Conservation (phyloP, 2,113 vertebrate species). For the Leucoraja erinaceus region DNA sequence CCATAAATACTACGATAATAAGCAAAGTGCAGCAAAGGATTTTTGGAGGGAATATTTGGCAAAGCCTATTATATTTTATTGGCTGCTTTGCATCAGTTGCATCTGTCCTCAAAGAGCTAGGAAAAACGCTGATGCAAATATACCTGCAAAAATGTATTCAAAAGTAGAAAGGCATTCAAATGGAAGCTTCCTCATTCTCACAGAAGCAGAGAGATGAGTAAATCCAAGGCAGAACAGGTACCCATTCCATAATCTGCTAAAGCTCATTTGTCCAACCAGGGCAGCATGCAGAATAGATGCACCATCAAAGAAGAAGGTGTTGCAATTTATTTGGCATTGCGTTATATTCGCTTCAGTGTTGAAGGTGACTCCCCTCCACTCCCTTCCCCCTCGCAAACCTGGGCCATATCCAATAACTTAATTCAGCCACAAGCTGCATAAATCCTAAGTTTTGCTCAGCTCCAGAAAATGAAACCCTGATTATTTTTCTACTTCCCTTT, state of each 20-base stretch:
- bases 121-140: not conserved
- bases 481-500: not conserved
- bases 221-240: not conserved
- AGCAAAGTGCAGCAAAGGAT: conserved; percentile 9
- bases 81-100: not conserved
- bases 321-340: not conserved
- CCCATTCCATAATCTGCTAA: not conserved
- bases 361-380: not conserved
- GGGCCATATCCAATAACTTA: not conserved
- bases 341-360: not conserved
- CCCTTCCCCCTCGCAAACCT: not conserved
- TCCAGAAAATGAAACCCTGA: not conserved
- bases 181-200: not conserved
- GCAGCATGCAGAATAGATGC: not conserved
- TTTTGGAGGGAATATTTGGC: not conserved
- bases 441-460: not conserved
- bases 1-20: not conserved
- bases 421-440: not conserved
- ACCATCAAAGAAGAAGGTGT: not conserved
- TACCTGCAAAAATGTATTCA: not conserved
- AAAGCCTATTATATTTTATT: not conserved
- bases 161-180: not conserved
- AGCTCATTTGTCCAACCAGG: not conserved
- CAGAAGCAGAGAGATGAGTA: not conserved
- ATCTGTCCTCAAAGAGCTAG: not conserved